phyloP scores from a whole-genome alignment of 2,113 vertebrate species.

The Pantherophis guttatus region DNA sequence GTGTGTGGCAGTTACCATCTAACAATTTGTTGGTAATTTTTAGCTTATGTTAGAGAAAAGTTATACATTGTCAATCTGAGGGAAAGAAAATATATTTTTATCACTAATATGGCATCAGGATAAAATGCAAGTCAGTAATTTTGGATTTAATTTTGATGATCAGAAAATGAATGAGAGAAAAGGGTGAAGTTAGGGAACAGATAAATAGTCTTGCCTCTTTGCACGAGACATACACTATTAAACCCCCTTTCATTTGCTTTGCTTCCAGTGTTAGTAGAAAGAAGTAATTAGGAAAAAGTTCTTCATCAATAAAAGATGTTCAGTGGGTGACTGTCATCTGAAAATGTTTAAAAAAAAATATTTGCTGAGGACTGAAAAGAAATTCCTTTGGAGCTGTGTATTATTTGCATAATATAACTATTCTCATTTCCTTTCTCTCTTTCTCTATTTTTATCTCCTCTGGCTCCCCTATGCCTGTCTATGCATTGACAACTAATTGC shows the following conservation, averaged over 20 bases:
- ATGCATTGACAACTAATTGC: constrained; percentile 16
- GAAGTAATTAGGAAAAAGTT: constrained; percentile 41
- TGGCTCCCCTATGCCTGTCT: not conserved
- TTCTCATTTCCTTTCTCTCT: constrained; percentile 19
- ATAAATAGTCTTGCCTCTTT: constrained; percentile 29
- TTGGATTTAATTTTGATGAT: constrained; percentile 32
- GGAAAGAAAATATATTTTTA: constrained; percentile 41
- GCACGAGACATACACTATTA: constrained; percentile 18
- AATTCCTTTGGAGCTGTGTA: not conserved
- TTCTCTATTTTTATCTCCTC: fast-evolving
- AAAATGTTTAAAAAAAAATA: not conserved
- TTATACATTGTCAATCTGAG: constrained; percentile 6
- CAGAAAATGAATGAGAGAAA: constrained; percentile 20
- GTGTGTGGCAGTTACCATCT: constrained; percentile 42
- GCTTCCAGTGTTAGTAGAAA: constrained; percentile 23
- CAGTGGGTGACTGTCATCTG: constrained; percentile 29
- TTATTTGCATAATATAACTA: not conserved
- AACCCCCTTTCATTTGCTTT: constrained; percentile 45
- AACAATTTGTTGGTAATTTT: not conserved
- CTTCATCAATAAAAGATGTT: constrained; percentile 46
- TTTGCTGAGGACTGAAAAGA: constrained; percentile 30
- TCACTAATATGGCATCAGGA: constrained; percentile 35
- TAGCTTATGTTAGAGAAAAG: constrained; percentile 19
- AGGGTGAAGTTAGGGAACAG: constrained; percentile 33
- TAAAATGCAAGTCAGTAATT: constrained; percentile 12